phyloP scores from a whole-genome alignment of 2,888 invertebrate species.

The Pseudococcus jackbeardsleyi region DNA sequence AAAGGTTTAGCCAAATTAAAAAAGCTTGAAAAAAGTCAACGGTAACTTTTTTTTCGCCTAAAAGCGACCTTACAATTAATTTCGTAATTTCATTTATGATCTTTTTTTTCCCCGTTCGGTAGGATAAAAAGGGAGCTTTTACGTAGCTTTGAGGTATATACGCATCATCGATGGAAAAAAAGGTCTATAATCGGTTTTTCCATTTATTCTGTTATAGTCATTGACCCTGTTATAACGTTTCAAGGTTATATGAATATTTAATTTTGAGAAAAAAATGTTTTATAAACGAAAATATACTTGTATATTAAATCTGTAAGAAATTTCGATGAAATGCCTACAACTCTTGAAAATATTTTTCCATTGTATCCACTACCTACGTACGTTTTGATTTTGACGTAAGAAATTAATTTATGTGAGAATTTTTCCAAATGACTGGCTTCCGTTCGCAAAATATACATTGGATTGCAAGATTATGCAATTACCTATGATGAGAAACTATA shows the following conservation, averaged over 20 bases:
- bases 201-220: not conserved
- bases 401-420: not conserved
- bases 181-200: not conserved
- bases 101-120: not conserved
- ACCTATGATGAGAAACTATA: not conserved
- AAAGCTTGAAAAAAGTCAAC: constrained; percentile 41
- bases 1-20: constrained; percentile 47
- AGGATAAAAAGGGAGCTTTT: not conserved
- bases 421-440: not conserved
- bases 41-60: not conserved
- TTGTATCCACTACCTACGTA: no score
- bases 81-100: constrained; percentile 40
- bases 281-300: not conserved
- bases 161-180: not conserved
- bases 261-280: not conserved
- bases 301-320: not conserved
- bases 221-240: not conserved
- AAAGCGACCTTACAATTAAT: constrained; percentile 12
- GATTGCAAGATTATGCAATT: not conserved
- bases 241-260: not conserved
- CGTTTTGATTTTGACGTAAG: not conserved
- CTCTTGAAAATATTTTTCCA: no score
- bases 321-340: not conserved
- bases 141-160: no score
- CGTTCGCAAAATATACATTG: not conserved